Percentiles rank a stretch among this genome's conserved stretches.
Evolutionary conservation across 2,888 invertebrate species (phyloP).

Genomic region (Mystacides longicornis): DNA sequence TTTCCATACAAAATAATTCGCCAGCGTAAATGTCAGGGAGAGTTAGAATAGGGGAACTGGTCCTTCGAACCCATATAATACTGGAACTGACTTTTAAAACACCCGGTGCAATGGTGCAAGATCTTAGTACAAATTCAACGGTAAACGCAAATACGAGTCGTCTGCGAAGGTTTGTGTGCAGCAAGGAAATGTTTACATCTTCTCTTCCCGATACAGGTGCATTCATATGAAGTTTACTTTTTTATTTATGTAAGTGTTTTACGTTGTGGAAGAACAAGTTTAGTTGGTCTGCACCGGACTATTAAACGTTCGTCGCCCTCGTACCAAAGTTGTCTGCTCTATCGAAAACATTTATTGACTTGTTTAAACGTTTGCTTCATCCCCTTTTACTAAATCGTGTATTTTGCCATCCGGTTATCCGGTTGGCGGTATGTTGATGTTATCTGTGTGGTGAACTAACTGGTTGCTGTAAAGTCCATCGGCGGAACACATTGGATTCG

Average conservation of each 20-base stretch:
- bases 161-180: neutral
- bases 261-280: neutral
- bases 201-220: neutral
- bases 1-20: too few relatives aligned
- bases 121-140: neutral
- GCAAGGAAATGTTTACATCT: neutral
- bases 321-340: neutral
- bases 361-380: neutral
- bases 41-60: too few relatives aligned
- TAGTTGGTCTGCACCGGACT: neutral
- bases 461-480: too few relatives aligned
- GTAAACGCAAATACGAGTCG: neutral
- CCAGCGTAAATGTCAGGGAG: too few relatives aligned
- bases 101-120: too few relatives aligned
- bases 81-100: too few relatives aligned
- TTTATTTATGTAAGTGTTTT: constrained; percentile 2
- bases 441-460: neutral
- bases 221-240: neutral
- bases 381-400: constrained; percentile 1
- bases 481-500: too few relatives aligned
- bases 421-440: neutral
- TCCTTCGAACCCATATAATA: too few relatives aligned
- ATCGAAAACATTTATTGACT: neutral
- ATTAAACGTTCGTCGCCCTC: neutral
- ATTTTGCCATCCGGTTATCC: neutral